phyloP scores from a whole-genome alignment of 1,140 invertebrate genomes.

The Andricus grossulariae region DNA sequence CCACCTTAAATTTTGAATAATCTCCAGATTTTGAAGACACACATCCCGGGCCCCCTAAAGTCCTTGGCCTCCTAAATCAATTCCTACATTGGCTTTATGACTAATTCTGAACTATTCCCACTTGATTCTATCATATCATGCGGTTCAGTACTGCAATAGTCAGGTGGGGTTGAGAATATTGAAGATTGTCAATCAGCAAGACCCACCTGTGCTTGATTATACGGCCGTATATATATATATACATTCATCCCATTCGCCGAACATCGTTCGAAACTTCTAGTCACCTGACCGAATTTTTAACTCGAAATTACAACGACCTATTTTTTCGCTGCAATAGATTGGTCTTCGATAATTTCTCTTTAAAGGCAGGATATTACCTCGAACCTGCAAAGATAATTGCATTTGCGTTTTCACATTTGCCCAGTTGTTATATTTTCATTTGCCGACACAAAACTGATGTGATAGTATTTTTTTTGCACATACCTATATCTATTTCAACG shows the following conservation, averaged over 20 bases:
- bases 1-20: conserved; percentile 23
- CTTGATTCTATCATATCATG: conserved; percentile 52
- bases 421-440: too few species aligned
- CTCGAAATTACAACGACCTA: conserved; percentile 30
- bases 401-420: not conserved
- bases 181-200: conserved; percentile 65
- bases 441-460: too few species aligned
- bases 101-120: not conserved
- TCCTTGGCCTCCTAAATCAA: too few species aligned
- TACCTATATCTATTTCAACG: too few species aligned
- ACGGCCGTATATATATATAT: conserved; percentile 25
- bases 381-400: conserved; percentile 4
- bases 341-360: conserved; percentile 19
- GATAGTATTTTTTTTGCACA: conserved; percentile 1
- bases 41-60: too few species aligned
- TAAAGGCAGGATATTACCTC: conserved; percentile 17
- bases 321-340: conserved; percentile 18
- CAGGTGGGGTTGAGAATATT: conserved; percentile 29
- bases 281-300: conserved; percentile 33
- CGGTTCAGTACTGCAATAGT: not conserved
- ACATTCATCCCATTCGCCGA: conserved; percentile 46
- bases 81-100: too few species aligned
- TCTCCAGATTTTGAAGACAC: too few species aligned
- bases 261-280: conserved; percentile 1
- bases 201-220: conserved; percentile 63